These are phyloP conservation scores for Metallyticus violacea DNA, from an alignment of 2,888 invertebrate genomes.

Conservation along the genomic window DNA sequence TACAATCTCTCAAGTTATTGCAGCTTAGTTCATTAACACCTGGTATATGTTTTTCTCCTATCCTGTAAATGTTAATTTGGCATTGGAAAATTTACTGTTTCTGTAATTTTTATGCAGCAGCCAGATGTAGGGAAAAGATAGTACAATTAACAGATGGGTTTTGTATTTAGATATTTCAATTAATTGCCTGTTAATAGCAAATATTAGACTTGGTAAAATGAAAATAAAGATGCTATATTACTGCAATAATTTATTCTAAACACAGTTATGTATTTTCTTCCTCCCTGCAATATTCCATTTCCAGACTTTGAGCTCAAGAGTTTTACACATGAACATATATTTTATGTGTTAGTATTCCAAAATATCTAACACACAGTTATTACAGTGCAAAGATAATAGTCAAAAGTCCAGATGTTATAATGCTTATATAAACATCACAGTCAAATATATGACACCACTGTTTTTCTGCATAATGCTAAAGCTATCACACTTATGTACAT, in stretches of 20 bases:
- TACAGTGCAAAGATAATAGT: not conserved
- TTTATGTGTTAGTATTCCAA: not conserved
- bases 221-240: not conserved
- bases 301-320: not conserved
- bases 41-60: no score
- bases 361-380: not conserved
- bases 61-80: no score
- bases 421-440: not conserved
- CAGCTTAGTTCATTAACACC: no score
- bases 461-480: no score
- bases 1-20: no score
- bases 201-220: no score
- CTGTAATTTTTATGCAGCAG: no score
- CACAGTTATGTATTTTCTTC: not conserved
- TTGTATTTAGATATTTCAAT: no score
- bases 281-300: not conserved
- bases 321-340: not conserved
- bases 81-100: no score
- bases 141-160: no score
- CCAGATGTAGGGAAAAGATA: no score
- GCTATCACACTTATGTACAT: not conserved
- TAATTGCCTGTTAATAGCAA: no score
- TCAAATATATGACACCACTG: not conserved
- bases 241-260: not conserved
- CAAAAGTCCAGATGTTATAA: not conserved